These are phyloP conservation scores for Rousettus madagascariensis DNA, from an alignment of 2,797 vertebrate species.

Conservation along the genomic window DNA sequence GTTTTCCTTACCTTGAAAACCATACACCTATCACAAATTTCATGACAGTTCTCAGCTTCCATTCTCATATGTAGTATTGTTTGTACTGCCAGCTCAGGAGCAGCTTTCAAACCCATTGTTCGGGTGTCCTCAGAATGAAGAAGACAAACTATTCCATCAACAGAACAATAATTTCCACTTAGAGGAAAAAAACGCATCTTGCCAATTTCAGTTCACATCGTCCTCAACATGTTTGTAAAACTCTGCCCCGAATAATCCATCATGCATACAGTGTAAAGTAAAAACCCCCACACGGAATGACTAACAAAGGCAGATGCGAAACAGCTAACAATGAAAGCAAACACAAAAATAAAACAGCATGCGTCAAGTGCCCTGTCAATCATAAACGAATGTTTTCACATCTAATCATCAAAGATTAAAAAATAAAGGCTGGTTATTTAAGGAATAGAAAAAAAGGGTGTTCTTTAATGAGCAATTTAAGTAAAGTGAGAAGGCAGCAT, in stretches of 20 bases:
- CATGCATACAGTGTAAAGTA: slow-evolving; percentile 58
- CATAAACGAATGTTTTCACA: slow-evolving; percentile 43
- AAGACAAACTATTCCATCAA: slow-evolving; percentile 46
- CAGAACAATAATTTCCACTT: background rate
- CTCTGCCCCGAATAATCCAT: slow-evolving; percentile 63
- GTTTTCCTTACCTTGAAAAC: background rate
- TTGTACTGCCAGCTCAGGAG: background rate
- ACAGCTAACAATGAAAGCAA: slow-evolving; percentile 54
- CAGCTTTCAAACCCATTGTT: slow-evolving; percentile 32
- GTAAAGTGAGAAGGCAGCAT: background rate
- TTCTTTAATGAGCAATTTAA: background rate
- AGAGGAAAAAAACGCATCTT: background rate
- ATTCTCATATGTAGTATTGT: background rate
- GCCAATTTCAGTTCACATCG: background rate
- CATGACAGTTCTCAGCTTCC: background rate
- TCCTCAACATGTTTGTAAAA: slow-evolving; percentile 35
- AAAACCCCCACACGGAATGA: slow-evolving; percentile 75
- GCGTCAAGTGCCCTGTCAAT: slow-evolving; percentile 61
- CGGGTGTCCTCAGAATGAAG: background rate
- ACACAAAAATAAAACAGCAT: slow-evolving; percentile 77
- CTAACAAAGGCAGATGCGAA: slow-evolving; percentile 58
- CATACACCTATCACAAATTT: background rate
- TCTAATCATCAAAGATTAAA: slow-evolving; percentile 71
- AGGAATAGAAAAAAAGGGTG: background rate
- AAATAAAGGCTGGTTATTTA: slow-evolving; percentile 58